Evolutionary conservation across 2,113 vertebrate species (phyloP), one percentile per base, ranked within the genome.

Genomic region (Menidia beryllina): DNA sequence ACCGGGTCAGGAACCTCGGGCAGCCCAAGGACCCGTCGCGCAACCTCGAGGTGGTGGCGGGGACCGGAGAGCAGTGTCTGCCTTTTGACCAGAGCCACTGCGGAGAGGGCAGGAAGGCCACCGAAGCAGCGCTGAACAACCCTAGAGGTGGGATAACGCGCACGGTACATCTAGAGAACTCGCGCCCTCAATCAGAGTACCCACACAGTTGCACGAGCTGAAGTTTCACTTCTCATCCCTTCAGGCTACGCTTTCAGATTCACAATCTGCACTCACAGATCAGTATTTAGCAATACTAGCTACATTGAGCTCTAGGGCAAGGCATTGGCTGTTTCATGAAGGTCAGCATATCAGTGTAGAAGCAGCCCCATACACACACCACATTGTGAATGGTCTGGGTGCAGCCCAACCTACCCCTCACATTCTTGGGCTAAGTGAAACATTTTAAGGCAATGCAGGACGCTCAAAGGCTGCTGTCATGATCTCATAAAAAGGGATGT

Each of bases 31-130:
- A 99, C 77, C 93, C 96, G 60, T 92, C 96, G 27, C 97, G 95
- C 77, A 99, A 98, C 41, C 90, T 94, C 65, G 97, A 99, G n/a
- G 95, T 98, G 64, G 94, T 99, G 70, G 98, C 97, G 0, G 98
- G 98, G 50, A 99, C 95, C 0, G 98, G 97, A 4, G 97, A 99
- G 52, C 97, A 99, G 90, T 99, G 98, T 87, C 94, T 98, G 50
- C 98, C 97, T 0, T 98, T 98, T 81, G 96, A 97, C 89, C 97
- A 98, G 86, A 98, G 94, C 85, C 96, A 98, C 92, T 99, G 98
- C 30, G 98, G 97, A 81, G 98, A 99, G 54, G 95, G 97, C 0
- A 96, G 96, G 30, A 97, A 93, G 85, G 98, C 97, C 0, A 91
- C 95, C 0, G 96, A 98, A 79, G 97, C 98, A 3, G 95, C 97